A percentile compares a stretch with the other conserved stretches of the same genome.
Evolutionary conservation across 2,888 invertebrate genomes (phyloP).

Genomic region (Nomada ferruginata): DNA sequence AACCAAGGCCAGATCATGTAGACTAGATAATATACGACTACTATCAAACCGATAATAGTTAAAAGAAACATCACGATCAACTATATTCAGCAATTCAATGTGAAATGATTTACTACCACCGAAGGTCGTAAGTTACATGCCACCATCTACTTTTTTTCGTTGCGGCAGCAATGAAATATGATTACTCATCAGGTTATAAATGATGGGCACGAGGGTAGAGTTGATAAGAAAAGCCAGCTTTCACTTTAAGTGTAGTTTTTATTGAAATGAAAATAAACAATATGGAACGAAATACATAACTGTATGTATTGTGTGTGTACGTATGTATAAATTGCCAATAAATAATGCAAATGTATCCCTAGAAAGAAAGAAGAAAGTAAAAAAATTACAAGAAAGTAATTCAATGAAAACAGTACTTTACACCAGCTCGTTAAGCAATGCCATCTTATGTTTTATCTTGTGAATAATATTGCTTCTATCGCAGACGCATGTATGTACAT

Average conservation of each 20-base stretch:
- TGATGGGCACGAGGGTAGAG: too few species aligned
- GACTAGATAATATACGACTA: conserved; percentile 84
- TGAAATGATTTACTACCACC: not conserved
- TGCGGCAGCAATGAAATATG: too few species aligned
- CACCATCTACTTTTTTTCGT: too few species aligned
- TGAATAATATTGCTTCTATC: too few species aligned
- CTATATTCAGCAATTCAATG: not conserved
- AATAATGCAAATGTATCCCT: not conserved
- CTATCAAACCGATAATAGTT: conserved; percentile 72
- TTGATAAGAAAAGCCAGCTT: not conserved
- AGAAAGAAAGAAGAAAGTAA: not conserved
- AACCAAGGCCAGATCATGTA: conserved; percentile 85
- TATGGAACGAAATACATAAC: too few species aligned
- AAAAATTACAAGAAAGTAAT: not conserved
- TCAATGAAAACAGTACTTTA: not conserved
- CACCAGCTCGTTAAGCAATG: too few species aligned
- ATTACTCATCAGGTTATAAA: too few species aligned
- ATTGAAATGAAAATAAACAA: not conserved
- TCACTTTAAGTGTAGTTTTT: not conserved
- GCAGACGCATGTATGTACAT: too few species aligned
- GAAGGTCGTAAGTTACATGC: too few species aligned
- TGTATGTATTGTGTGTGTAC: too few species aligned
- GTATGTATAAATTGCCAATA: too few species aligned
- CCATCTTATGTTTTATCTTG: too few species aligned
- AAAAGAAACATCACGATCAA: conserved; percentile 60